Base-by-base conservation (phyloP, 2,888 invertebrate species). In the Scrobipalpa atriplicella region DNA sequence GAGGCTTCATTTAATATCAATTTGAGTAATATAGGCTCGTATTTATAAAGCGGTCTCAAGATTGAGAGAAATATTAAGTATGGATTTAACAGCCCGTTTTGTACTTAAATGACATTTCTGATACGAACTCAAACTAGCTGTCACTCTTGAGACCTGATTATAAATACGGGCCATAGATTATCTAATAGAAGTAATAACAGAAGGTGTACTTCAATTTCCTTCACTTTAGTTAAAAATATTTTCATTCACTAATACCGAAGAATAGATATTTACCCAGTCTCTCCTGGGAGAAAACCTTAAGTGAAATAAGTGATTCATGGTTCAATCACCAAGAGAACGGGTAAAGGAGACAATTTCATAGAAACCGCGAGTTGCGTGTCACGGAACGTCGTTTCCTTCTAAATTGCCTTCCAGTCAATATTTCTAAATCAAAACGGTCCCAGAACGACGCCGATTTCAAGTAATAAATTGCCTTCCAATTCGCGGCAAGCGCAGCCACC, bases 371-470 rank as follows among this genome's bases (percentile, higher is more conserved):
- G 67, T 75, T 70, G 73, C 75, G 74, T 74, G 75, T 41, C 68
- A 58, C 66, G 64, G 9, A 36, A 66, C 68, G 65, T 72, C 72
- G 75, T 72, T 72, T 72, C 72, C 69, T 67, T 68, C 72, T 69
- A 73, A 80, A 82, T 80, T 78, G 79, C 75, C 75, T 76, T 76
- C 73, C 76, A 76, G 77, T 77, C 82, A 76, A 83, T 85, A 85
- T 83, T 84, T 84, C 83, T 83, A 83, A 84, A 84, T 83, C 84
- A 78, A 82, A 84, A 83, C 75, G 82, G 73, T 78, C 77, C 79
- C 78, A 69, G 66, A 76, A 76, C 75, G 81, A 75, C 80, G 80
- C 74, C 80, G 75, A 75, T 81, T 83, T 81, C 77, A 80, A 80
- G 78, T 78, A 78, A 80, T 81, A 83, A 81, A 82, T 85, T 77